Conservation (phyloP, 1,140 invertebrate species). For the Chelonus insularis region DNA sequence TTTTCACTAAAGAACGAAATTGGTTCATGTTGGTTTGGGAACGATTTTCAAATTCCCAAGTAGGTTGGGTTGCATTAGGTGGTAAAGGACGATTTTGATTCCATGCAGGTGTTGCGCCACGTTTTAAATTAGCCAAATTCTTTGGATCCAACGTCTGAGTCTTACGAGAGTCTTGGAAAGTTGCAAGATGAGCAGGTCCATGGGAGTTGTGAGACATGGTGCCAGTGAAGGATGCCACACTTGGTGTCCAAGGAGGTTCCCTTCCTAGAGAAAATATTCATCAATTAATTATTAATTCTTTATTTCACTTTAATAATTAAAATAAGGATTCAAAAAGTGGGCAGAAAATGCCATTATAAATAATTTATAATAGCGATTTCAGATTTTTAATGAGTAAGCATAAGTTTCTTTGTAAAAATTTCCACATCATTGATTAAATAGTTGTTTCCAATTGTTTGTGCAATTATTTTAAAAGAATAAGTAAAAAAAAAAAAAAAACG, state of each 20-base stretch:
- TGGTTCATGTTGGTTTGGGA: conserved; percentile 59
- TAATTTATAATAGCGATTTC: no score
- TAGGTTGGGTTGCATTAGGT: conserved; percentile 49
- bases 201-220: conserved; percentile 57
- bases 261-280: no score
- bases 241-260: conserved; percentile 58
- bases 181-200: conserved; percentile 53
- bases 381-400: no score
- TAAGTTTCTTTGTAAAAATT: no score
- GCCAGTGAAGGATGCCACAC: conserved; percentile 55
- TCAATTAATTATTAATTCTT: no score
- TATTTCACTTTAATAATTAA: no score
- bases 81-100: conserved; percentile 55
- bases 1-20: conserved; percentile 55
- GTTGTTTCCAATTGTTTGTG: no score
- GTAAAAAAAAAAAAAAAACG: no score
- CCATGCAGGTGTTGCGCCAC: conserved; percentile 52
- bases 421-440: no score
- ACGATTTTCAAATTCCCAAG: conserved; percentile 56
- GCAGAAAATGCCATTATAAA: no score
- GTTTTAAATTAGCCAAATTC: conserved; percentile 54
- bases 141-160: conserved; percentile 58
- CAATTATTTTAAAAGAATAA: no score
- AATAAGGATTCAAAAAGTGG: no score
- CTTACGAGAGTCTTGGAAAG: conserved; percentile 56